A percentile compares a stretch with the other conserved stretches of the same genome.
Evolutionary conservation across 2,113 vertebrate genomes (phyloP).

Genomic region (Camelus dromedarius): DNA sequence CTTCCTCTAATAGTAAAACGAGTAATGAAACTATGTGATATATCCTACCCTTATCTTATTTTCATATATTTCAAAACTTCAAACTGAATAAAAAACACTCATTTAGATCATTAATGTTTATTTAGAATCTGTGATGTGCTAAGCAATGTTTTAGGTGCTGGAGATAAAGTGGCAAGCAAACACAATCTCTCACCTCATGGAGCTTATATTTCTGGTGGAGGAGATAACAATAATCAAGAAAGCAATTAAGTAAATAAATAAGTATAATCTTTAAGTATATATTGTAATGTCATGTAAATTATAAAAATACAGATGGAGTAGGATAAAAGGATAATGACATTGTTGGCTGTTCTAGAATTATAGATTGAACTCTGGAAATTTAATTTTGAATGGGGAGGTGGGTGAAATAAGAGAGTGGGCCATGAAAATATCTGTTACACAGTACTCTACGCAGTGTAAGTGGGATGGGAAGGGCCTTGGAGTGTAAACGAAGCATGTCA

Average conservation of each 20-base stretch:
- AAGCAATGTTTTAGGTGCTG: not conserved
- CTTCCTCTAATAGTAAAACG: not conserved
- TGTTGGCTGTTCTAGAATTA: not conserved
- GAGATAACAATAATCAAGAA: not conserved
- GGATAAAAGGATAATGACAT: not conserved
- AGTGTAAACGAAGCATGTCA: not conserved
- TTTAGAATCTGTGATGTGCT: not conserved
- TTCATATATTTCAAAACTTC: not conserved
- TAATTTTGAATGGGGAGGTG: not conserved
- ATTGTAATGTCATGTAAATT: not conserved
- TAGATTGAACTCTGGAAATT: not conserved
- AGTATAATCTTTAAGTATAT: not conserved
- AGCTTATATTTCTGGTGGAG: not conserved
- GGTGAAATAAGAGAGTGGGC: not conserved
- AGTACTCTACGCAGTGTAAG: not conserved
- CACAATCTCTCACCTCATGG: not conserved
- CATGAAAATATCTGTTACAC: not conserved
- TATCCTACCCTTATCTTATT: not conserved
- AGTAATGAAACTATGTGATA: not conserved
- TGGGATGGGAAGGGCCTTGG: not conserved
- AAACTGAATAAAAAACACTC: not conserved
- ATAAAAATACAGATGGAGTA: slow-evolving; percentile 22
- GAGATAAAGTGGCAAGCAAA: not conserved
- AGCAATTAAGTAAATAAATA: not conserved
- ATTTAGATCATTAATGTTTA: not conserved